Evolutionary conservation across 2,113 vertebrate genomes (phyloP).

Genomic region (Formicarius rufipectus): DNA sequence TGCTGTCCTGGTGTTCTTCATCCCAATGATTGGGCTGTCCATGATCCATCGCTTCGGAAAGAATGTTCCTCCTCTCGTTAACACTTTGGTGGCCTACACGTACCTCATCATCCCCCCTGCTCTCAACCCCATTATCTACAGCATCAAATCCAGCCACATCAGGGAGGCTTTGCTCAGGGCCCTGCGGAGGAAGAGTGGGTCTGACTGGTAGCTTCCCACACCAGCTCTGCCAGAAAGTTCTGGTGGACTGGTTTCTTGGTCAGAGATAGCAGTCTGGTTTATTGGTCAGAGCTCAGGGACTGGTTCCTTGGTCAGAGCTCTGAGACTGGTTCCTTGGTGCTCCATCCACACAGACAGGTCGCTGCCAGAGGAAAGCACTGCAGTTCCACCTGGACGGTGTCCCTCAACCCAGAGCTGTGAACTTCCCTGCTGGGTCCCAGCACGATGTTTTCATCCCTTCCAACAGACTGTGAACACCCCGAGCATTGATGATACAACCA

Average conservation of each 20-base stretch:
- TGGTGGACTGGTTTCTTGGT: neutral
- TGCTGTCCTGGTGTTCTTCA: slow-evolving; percentile 67
- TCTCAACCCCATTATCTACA: slow-evolving; percentile 74
- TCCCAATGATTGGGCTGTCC: slow-evolving; percentile 61
- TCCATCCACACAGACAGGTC: too few species aligned
- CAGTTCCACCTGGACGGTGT: neutral
- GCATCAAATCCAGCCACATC: slow-evolving; percentile 72
- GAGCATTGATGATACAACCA: rapidly evolving
- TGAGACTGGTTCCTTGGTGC: neutral
- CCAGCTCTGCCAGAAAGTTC: neutral
- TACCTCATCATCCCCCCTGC: slow-evolving; percentile 66
- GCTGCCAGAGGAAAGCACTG: neutral
- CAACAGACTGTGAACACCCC: neutral
- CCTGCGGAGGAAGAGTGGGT: neutral
- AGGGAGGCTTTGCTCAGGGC: slow-evolving; percentile 44
- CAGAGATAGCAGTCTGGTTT: neutral
- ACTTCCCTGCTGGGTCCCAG: neutral
- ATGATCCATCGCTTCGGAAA: slow-evolving; percentile 65
- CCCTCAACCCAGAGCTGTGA: neutral
- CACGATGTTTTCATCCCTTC: neutral
- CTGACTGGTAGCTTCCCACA: neutral
- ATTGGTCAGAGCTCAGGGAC: neutral
- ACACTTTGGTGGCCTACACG: slow-evolving; percentile 57
- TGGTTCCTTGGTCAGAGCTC: neutral
- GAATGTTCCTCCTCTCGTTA: neutral